Evolutionary conservation across 2,113 vertebrate species (phyloP), one percentile per base, ranked within the genome.

Genomic region (Pollimyrus isidori): DNA sequence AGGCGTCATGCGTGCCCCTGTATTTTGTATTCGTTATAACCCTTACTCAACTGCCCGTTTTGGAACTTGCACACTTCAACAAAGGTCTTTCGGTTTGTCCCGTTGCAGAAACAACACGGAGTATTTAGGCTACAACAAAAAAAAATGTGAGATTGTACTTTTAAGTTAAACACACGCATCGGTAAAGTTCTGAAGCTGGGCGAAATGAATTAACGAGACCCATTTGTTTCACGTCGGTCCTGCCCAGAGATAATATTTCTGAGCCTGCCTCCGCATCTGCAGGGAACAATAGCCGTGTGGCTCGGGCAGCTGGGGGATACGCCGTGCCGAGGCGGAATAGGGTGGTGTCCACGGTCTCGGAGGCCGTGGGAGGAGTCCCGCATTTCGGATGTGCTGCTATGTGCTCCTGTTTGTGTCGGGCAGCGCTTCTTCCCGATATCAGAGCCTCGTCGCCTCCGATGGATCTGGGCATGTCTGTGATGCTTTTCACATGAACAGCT

Each of bases 321-420:
- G 46, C 65, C 42, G 11, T 46, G 89, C 86, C 53, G 48, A 73
- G 83, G 89, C 86, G 90, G 91, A 90, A 87, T 88, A 49, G 90
- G 91, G 86, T 90, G 90, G 91, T 89, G 90, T 89, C 91, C 88
- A 86, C 90, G 89, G 88, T 83, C 83, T 89, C 21, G 45, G 49
- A 69, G 90, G 90, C 53, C 90, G 93, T 88, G 91, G 95, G 95
- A 93, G 95, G 95, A 95, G 95, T 92, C 87, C 89, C 62, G 49
- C 88, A 88, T 88, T 90, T 93, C 90, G 86, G 90, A 90, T 65
- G 91, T 93, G 94, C 95, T 93, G 94, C 95, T 93, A 94, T 93
- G 93, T 89, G 88, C 94, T 93, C 90, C 91, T 88, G 91, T 90
- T 45, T 87, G 85, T 89, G 90, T 91, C 88, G 35, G 49, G 65